Evolutionary conservation across 1,140 invertebrate genomes (phyloP), one percentile per base, ranked within the genome.

Genomic region (Zaprionus ornatus): DNA sequence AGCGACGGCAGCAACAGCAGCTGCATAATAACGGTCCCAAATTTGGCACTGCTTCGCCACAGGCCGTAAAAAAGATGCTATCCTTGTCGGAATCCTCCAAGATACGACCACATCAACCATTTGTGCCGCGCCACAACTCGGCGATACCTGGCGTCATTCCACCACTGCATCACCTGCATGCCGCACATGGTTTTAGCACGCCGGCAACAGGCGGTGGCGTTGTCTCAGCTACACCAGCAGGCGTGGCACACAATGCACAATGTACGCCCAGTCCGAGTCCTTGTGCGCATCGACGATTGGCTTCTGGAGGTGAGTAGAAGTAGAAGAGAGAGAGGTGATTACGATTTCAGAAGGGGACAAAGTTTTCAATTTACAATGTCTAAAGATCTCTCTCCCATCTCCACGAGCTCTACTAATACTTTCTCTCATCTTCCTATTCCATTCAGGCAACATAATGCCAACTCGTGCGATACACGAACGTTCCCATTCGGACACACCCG

Each of bases 51-150:
- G 98, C 98, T 29, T 99, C 98, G 25, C 98, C 98, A 4, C 98
- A 99, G 93, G 97, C 98, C 1, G 97, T 99, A 4, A 95, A 98
- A 74, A 99, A 99, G 91, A 95, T 99, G 90, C 93, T 99, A 67
- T 96, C 98, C 2, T 94, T 99, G 6, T 97, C 96, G 0, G 97
- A 97, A 87, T 95, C 95, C 23, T 96, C 95, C 63, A 99, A 98
- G 93, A 97, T 97, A 13, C 94, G 97, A 59, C 97, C 97, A 0
- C 96, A 98, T 91, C 97, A 97, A 82, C 96, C 97, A 0, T 91
- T 91, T 48, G 70, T 85, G 48, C 85, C 86, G 23, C 79, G 85
- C 3, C 81, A 85, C 52, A 74, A 55, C 21, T 68, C 80, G 0
- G 77, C 77, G 1, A 25, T 90, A 52, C 84, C 83, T 0, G 70